These are phyloP conservation scores for Aethina tumida DNA, from an alignment of 1,140 invertebrate genomes.

Conservation along the genomic window DNA sequence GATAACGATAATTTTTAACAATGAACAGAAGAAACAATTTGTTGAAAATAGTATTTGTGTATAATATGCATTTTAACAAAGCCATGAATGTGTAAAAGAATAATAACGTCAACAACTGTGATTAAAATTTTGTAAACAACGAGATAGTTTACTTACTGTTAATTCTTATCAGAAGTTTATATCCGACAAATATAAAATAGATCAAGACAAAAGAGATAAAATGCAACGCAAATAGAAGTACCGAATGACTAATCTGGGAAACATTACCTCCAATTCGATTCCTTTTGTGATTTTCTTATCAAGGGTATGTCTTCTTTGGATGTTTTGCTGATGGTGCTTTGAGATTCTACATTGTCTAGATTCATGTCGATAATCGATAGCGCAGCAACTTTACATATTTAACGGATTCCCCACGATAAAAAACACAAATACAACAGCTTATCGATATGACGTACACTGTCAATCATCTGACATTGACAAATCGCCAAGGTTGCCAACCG, in stretches of 20 bases:
- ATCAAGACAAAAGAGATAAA: no score
- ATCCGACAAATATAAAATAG: no score
- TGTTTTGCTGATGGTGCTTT: slow-evolving; percentile 42
- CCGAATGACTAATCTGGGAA: not conserved
- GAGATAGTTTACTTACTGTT: slow-evolving; percentile 1
- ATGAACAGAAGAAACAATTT: no score
- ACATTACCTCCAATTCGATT: slow-evolving; percentile 35
- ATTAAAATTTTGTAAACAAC: slow-evolving; percentile 1
- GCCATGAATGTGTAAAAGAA: slow-evolving; percentile 1
- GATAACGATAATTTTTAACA: no score
- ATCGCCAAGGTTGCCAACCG: not conserved
- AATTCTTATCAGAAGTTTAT: no score
- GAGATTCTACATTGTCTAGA: slow-evolving; percentile 39
- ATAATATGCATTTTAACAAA: no score
- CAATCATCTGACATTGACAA: not conserved
- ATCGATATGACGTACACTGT: slow-evolving; percentile 1
- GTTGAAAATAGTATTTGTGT: no score
- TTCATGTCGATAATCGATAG: slow-evolving; percentile 1
- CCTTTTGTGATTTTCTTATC: slow-evolving; percentile 46
- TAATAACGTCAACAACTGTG: not conserved
- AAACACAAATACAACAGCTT: not conserved
- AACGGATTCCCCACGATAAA: slow-evolving; percentile 3
- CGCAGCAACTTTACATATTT: not conserved
- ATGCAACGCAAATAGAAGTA: not conserved
- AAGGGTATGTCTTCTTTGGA: slow-evolving; percentile 55